A percentile compares a stretch with the other conserved stretches of the same genome.
Evolutionary conservation across 2,797 vertebrate genomes (phyloP).

Genomic region (Orientallactaga sibirica): DNA sequence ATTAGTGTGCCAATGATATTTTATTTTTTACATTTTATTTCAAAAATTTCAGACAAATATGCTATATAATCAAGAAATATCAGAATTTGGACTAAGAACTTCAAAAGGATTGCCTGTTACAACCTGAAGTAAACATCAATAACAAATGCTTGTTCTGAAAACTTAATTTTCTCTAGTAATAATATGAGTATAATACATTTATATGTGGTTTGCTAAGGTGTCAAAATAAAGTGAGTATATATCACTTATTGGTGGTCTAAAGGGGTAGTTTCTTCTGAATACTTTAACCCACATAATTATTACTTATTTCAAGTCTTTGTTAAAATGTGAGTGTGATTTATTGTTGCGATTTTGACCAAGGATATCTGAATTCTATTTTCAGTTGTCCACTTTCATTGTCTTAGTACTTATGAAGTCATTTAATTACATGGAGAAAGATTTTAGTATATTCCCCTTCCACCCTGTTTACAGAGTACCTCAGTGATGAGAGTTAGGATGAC

Average conservation of each 20-base stretch:
- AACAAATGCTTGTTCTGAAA: constrained; percentile 46
- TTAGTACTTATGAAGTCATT: constrained; percentile 43
- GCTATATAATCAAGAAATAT: neutral
- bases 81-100: neutral
- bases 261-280: constrained; percentile 36
- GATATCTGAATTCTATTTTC: constrained; percentile 44
- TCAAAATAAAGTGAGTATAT: constrained; percentile 52
- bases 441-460: neutral
- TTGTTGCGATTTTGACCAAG: neutral
- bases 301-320: constrained; percentile 48
- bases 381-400: neutral
- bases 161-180: neutral
- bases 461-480: neutral
- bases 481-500: neutral
- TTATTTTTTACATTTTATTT: neutral
- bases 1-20: neutral
- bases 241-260: neutral
- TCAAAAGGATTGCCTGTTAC: neutral
- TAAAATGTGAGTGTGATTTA: constrained; percentile 31
- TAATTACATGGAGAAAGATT: neutral
- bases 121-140: neutral
- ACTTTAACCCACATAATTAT: constrained; percentile 41
- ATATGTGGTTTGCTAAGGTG: constrained; percentile 70
- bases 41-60: neutral
- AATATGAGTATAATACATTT: constrained; percentile 60